phyloP scores from a whole-genome alignment of 2,888 invertebrate species.

The Bedellia somnulentella region DNA sequence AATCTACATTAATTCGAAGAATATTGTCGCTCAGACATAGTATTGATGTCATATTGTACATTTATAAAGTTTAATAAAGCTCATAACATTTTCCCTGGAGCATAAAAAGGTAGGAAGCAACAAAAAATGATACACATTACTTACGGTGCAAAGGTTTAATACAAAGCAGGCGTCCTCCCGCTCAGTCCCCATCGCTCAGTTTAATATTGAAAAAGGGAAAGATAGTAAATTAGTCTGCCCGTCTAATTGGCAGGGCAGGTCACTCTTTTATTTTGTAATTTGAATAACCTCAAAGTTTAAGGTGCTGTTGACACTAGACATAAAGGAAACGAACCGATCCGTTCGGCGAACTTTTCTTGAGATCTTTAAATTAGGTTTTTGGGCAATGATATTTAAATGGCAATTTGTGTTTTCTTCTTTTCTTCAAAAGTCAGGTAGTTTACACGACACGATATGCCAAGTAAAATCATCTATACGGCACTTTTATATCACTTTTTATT shows the following conservation, averaged over 20 bases:
- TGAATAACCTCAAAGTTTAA: conserved; percentile 18
- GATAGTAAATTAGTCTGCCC: conserved; percentile 19
- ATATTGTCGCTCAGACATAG: too few relatives aligned
- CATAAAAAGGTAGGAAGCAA: conserved; percentile 22
- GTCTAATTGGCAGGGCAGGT: conserved; percentile 18
- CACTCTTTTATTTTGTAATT: conserved; percentile 18
- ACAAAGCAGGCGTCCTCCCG: conserved; percentile 8
- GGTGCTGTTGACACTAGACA: neutral
- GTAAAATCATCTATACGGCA: too few relatives aligned
- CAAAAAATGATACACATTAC: conserved; percentile 31
- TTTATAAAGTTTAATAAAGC: conserved; percentile 22
- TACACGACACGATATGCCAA: too few relatives aligned
- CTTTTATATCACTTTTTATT: too few relatives aligned
- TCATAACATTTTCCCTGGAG: conserved; percentile 12
- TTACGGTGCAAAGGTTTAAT: conserved; percentile 16
- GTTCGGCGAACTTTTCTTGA: neutral
- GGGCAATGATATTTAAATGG: neutral
- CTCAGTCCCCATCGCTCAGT: conserved; percentile 9
- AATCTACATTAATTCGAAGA: too few relatives aligned
- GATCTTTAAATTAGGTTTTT: neutral
- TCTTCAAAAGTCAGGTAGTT: too few relatives aligned
- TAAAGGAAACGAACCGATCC: neutral
- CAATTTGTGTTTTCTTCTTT: too few relatives aligned
- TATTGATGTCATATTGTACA: conserved; percentile 27
- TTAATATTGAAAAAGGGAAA: conserved; percentile 23